Evolutionary conservation across 2,888 invertebrate genomes (phyloP), one percentile per base, ranked within the genome.

Genomic region (Mamestra brassicae): DNA sequence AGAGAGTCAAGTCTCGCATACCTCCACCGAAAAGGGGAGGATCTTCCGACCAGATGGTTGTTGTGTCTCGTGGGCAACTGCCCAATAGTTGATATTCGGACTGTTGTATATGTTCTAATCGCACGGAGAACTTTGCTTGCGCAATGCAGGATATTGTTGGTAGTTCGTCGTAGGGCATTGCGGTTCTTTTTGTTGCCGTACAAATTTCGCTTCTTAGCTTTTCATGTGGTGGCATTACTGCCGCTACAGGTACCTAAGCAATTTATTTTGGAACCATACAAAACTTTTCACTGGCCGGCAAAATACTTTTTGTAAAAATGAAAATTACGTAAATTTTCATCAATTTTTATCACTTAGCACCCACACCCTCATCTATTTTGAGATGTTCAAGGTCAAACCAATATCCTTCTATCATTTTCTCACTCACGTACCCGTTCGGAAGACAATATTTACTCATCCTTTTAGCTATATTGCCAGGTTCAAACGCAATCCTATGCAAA

Each of bases 401-500:
- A 60, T 61, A 70, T 61, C 64, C 67, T 83, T 34, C 34, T 67
- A 68, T 64, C 67, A 82, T 80, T 72, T 67, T 76, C 67, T 58
- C 63, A 60, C 76, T 55, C 67, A 76, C 80, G 61, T 72, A 45
- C 58, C 42, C 42, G 52, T 57, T 68, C 54, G 34, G 26, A 42
- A 26, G 76, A 73, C 60, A 83, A 83, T 82, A 82, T 82, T 82
- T 83, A 80, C 70, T 63, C 52, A 70, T 79, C 80, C 76, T 76
- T 74, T 70, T 52, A 60, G 60, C 83, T 54, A 72, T 68, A 83
- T 76, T 76, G 81, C 80, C 76, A 76, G 76, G 62, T 80, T 82
- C 76, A 82, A 80, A 80, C 62, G 76, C 80, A 82, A 82, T 80
- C 81, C 81, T 82, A 82, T 82, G 81, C 76, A 82, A 83, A 82